These are phyloP conservation scores for Ciconia maguari DNA, from an alignment of 2,113 vertebrate genomes.

Conservation along the genomic window DNA sequence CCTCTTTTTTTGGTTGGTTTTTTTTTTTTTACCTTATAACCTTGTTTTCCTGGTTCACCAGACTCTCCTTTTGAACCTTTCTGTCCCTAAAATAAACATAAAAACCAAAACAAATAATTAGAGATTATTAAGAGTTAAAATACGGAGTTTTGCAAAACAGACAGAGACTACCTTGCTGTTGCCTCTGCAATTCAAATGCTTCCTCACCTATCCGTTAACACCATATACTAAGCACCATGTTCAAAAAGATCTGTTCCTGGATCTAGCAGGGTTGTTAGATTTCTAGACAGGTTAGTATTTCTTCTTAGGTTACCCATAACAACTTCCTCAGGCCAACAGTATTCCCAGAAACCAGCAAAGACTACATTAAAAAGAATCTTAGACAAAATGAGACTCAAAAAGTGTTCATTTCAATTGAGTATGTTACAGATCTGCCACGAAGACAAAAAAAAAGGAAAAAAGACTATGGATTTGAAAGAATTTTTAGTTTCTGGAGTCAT, in stretches of 20 bases:
- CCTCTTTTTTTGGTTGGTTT: background rate
- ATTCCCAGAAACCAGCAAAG: background rate
- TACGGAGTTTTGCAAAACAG: background rate
- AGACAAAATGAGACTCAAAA: background rate
- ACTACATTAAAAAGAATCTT: background rate
- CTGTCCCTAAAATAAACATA: slow-evolving; percentile 82
- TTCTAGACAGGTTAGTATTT: background rate
- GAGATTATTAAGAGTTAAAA: background rate
- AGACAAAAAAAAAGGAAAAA: background rate
- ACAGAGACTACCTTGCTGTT: background rate
- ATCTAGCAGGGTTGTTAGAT: background rate
- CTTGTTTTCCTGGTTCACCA: slow-evolving; percentile 96
- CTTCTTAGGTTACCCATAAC: background rate
- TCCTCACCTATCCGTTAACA: background rate
- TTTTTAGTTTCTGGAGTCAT: background rate
- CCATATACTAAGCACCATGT: background rate
- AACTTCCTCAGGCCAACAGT: background rate
- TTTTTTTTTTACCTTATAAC: slow-evolving; percentile 88
- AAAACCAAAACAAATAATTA: background rate
- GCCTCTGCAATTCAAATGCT: background rate
- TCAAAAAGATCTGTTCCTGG: background rate
- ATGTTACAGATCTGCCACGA: background rate
- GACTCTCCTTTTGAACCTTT: slow-evolving; percentile 93
- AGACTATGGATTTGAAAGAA: background rate
- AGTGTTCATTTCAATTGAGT: background rate